Base-by-base conservation (phyloP, 2,888 invertebrate species). In the Luperina nickerlii region DNA sequence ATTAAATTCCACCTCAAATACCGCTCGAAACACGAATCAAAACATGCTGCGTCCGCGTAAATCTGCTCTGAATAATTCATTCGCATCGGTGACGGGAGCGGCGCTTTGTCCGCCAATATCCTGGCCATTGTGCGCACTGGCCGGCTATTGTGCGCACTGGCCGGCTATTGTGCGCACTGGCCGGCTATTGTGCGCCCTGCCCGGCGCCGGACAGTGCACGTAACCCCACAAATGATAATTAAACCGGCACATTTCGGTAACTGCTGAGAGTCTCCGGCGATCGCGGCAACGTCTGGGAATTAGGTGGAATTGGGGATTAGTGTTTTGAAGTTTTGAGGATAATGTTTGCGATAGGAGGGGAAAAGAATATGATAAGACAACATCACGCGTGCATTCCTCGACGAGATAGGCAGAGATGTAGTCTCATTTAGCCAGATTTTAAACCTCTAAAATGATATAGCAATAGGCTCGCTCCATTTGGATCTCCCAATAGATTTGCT, bases 171-270 rank as follows among this genome's bases (percentile, higher is more conserved):
- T 87, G 81, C 73, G 60, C 80, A 51, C 57, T 71, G 74, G 54
- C 76, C 76, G 69, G 81, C 82, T 27, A 74, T 82, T 81, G 85
- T 88, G 63, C 57, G 51, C 74, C 32, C 74, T 62, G 74, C 20
- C 73, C 63, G 60, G 1, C 57, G 63, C 68, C 79, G 76, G 71
- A 88, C 85, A 85, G 79, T 82, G 74, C 83, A 83, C 74, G 84
- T 81, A 82, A 70, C 81, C 76, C 69, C 82, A 74, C 83, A 79
- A 83, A 87, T 89, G 85, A 85, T 89, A 87, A 90, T 90, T 86
- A 90, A 85, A 76, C 24, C 27, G 38, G 72, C 42, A 69, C 77
- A 73, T 79, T 74, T 77, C 74, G 72, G 63, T 60, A 24, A 66
- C 62, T 76, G 45, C 66, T 45, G 65, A 32, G 20, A 73, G 20